Percentiles rank a stretch among this genome's conserved stretches.
Evolutionary conservation across 2,797 vertebrate species (phyloP).

Genomic region (Pipistrellus kuhlii): DNA sequence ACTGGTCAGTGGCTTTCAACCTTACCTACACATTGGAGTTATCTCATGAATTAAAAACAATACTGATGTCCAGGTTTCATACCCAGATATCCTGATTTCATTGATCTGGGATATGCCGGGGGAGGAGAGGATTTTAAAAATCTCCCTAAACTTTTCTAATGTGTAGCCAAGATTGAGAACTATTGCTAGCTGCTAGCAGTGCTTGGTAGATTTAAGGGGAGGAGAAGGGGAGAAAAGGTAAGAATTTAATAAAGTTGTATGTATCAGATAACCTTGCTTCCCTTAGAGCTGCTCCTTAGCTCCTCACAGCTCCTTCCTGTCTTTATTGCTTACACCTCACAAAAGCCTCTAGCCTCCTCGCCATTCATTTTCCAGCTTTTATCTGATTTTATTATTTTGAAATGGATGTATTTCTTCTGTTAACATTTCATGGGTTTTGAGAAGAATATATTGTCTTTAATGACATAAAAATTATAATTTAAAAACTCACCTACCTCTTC

Average conservation of each 20-base stretch:
- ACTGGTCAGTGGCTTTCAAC: neutral
- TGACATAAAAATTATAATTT: constrained; percentile 1
- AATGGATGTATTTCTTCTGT: constrained; percentile 22
- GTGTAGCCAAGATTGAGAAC: constrained; percentile 10
- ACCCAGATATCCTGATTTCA: neutral
- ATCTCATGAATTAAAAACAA: neutral
- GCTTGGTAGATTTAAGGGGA: neutral
- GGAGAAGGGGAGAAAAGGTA: neutral
- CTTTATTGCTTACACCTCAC: neutral
- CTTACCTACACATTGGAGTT: neutral
- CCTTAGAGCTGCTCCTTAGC: neutral
- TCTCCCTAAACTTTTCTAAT: neutral
- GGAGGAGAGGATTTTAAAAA: neutral
- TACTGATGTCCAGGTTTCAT: neutral
- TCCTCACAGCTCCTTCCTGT: neutral
- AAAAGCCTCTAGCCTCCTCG: neutral
- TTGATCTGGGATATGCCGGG: neutral
- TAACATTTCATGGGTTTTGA: constrained; percentile 35
- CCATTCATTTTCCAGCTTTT: constrained; percentile 43
- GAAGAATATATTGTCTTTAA: neutral
- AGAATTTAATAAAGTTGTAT: neutral
- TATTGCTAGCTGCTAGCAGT: neutral
- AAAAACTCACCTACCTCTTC: constrained; percentile 28
- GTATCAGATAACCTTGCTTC: neutral
- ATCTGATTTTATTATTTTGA: constrained; percentile 26